Percentiles rank a stretch among this genome's conserved stretches.
Conservation (phyloP, 1,140 invertebrate species). For the Diorhabda elongata region DNA sequence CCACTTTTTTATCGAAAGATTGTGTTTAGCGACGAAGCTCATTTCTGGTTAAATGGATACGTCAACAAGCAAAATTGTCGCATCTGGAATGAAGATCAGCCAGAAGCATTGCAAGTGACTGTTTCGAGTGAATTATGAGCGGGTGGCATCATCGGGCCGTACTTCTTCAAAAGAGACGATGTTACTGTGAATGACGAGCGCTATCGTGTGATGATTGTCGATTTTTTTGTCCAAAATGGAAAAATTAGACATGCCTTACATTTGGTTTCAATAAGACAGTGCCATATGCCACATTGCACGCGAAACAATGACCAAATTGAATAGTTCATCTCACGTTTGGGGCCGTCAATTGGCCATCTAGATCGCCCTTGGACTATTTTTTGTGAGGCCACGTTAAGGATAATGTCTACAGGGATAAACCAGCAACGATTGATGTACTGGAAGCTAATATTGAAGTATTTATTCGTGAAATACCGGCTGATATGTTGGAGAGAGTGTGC, state of each 20-base stretch:
- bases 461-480: too few relatives aligned
- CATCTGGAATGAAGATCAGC: too few relatives aligned
- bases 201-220: background rate
- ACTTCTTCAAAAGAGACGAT: background rate
- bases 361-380: background rate
- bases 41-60: too few relatives aligned
- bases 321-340: background rate
- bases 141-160: background rate
- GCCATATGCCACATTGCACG: background rate
- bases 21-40: too few relatives aligned
- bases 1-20: too few relatives aligned
- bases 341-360: background rate
- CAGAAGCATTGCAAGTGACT: background rate
- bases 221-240: background rate
- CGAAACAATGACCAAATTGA: background rate
- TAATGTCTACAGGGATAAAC: background rate
- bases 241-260: background rate
- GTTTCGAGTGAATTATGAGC: background rate
- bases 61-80: too few relatives aligned
- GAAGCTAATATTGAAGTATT: too few relatives aligned
- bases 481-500: too few relatives aligned
- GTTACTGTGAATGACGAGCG: background rate
- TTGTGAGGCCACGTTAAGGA: background rate
- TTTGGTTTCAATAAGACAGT: background rate
- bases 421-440: background rate